Evolutionary conservation across 2,888 invertebrate species (phyloP), one percentile per base, ranked within the genome.

Genomic region (Lamproptera curius): DNA sequence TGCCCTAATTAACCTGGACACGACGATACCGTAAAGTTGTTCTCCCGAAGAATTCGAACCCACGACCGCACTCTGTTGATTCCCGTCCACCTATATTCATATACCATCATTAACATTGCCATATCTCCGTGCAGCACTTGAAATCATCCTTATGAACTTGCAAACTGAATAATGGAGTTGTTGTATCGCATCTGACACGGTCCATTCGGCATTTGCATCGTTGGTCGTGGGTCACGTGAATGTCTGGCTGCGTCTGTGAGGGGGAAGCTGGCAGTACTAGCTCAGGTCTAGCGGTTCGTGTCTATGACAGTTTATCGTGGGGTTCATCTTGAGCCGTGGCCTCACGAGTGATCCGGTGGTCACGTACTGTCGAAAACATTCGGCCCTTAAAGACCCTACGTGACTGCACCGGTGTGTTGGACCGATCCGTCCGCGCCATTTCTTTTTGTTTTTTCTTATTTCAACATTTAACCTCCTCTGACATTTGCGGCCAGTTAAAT

Each of bases 151-250:
- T 23, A 23, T 23, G 23, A 23, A 23, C 8, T 23, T 23, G 31
- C 13, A 47, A 47, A 43, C 39, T 35, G 42, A 34, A 46, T 46
- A 46, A 46, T 42, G 42, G 42, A 48, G 42, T 48, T 43, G 48
- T 46, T 42, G n/a, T n/a, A n/a, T n/a, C n/a, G n/a, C n/a, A n/a
- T n/a, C n/a, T n/a, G n/a, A 46, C 37, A 46, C 35, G 20, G 20
- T 20, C 20, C n/a, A n/a, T n/a, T n/a, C n/a, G n/a, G n/a, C n/a
- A n/a, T n/a, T n/a, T n/a, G n/a, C n/a, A n/a, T 63, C 65, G 62
- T 60, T 59, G 61, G 59, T 63, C 63, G 65, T 66, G 66, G 58
- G 54, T 61, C 64, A 64, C 62, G 65, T 61, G 58, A 53, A 53
- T 47, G 50, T 46, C 50, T 38, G 42, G 56, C 14, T 51, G 28